Evolutionary conservation across 1,140 invertebrate species (phyloP), one percentile per base, ranked within the genome.

Genomic region (Oscheius sp.): DNA sequence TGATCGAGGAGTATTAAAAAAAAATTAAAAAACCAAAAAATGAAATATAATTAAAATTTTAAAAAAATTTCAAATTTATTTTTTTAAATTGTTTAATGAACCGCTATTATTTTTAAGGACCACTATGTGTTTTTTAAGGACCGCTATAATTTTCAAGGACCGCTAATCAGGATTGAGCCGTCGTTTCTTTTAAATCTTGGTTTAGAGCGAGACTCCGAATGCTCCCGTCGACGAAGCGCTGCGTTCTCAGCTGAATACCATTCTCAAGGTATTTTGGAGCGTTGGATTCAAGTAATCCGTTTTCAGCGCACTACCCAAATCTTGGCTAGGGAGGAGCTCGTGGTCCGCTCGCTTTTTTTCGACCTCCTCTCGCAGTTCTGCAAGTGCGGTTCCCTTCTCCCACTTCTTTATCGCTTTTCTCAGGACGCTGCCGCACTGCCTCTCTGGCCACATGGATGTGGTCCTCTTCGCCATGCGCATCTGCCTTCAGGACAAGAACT

Each of bases 401-500:
- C 36, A 31, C 28, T 38, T 79, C 34, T 74, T 75, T 35, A 78
- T 72, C 28, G 71, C 71, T 2, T 52, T 79, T n/a, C 68, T 79
- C 13, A 67, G 73, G 2, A 55, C 76, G 32, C 68, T 38, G 65
- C 26, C 68, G 45, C 63, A 20, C 4, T 35, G 3, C 13, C 29
- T 76, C 26, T 68, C 36, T 10, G 34, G 18, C 63, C 74, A 77
- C 69, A 79, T 83, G 42, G 66, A 49, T 52, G 46, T 52, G 46
- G 55, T 75, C 65, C 64, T 73, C 7, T 38, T 23, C 59, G 76
- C 34, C 67, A 80, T 74, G 26, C 28, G 49, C 38, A 73, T 28
- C 63, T 88, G 94, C 76, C 87, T 99, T 2, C 91, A 90, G 81
- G 93, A 95, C n/a, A 91, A 94, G 0, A 94, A 97, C 84, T 94